Base-by-base conservation (phyloP, 2,113 vertebrate genomes). In the Opisthocomus hoazin region DNA sequence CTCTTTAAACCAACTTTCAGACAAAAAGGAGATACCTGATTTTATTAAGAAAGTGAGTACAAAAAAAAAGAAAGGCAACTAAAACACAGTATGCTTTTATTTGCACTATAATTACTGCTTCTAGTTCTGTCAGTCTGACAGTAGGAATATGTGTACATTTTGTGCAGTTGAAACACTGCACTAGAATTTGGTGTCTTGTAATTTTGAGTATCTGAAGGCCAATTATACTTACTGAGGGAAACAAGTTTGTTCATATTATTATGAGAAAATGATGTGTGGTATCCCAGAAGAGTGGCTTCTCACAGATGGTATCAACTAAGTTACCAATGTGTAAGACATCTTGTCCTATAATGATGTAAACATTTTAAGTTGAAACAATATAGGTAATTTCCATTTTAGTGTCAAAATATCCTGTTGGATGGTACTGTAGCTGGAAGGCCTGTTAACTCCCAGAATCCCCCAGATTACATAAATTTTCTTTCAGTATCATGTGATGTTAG, bases 1-100 rank as follows among this genome's bases (percentile, higher is more conserved):
- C 91, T 98, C 98, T 81, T 97, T 98, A 3, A 98, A 98, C 68
- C 98, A 99, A 64, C 97, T 98, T 96, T 97, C 98, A 87, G 98
- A 98, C 95, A 96, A 99, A 14, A 99, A 99, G 96, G 98, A 99
- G 95, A 98, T 99, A 97, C 98, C 99, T 78, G 99, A 99, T 95
- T 99, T 99, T 90, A 96, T 99, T 94, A 99, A 99, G 93, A 99
- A 99, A 98, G 99, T 99, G 97, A 98, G 98, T 93, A 91, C 90
- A 71, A 86, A 56, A 23, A 43, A 60, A 37, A 51, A 48, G 15
- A 11, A 12, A 4, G 3, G 11, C 37, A 64, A 45, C 19, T 21
- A 36, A 43, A 93, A 11, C 34, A 82, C 6, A 37, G 4, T 23
- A 37, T 66, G 37, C 15, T 88, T 82, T 91, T 90, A 43, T 68